These are phyloP conservation scores for Dermatemys mawii DNA, from an alignment of 2,113 vertebrate genomes.

Conservation along the genomic window DNA sequence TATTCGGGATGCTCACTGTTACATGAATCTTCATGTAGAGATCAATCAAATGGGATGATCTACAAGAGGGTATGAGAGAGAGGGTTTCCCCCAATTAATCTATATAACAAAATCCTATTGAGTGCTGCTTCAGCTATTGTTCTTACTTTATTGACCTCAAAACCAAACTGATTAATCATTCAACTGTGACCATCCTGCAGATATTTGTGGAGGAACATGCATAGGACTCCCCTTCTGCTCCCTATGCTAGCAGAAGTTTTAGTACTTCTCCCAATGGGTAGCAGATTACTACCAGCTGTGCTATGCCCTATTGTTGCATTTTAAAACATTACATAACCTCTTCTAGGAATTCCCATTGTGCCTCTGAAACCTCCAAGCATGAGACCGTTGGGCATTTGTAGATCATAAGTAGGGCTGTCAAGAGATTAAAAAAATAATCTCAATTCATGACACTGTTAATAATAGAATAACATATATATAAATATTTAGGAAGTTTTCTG, in stretches of 20 bases:
- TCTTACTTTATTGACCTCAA: background rate
- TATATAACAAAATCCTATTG: background rate
- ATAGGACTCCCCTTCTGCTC: background rate
- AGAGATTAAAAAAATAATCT: too few relatives aligned
- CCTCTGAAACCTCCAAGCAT: background rate
- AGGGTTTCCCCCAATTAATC: background rate
- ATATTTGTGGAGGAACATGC: background rate
- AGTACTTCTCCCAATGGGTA: background rate
- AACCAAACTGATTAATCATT: background rate
- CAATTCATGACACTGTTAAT: too few relatives aligned
- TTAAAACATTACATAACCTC: background rate
- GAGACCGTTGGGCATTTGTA: background rate
- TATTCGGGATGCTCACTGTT: slow-evolving; percentile 7
- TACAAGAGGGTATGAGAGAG: background rate
- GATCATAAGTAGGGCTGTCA: background rate
- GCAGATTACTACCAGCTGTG: background rate
- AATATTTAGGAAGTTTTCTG: too few relatives aligned
- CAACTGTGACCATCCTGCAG: background rate
- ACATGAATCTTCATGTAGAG: background rate
- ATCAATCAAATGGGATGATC: background rate
- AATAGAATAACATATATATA: too few relatives aligned
- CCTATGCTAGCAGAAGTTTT: background rate
- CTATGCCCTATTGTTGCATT: background rate
- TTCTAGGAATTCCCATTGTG: background rate
- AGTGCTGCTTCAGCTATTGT: background rate